Evolutionary conservation across 2,888 invertebrate genomes (phyloP), one percentile per base, ranked within the genome.

Genomic region (Xanthia togata): DNA sequence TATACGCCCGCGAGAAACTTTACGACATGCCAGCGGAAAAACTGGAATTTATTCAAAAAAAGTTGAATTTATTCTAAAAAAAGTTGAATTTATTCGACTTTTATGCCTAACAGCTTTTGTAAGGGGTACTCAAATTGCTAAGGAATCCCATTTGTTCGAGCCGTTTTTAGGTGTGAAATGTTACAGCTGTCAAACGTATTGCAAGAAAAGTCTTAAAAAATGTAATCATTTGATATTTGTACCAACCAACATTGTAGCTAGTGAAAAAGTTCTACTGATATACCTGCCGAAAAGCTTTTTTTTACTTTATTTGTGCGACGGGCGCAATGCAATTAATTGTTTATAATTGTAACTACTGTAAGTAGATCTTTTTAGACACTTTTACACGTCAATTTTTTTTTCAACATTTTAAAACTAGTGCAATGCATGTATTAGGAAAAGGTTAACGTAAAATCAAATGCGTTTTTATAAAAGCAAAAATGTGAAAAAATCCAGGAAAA

Each of bases 11-110:
- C 80, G 78, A 79, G 68, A 88, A 89, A 89, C 78, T 93, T 93
- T 91, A 93, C 87, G 93, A 92, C 79, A 83, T 84, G 87, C 74
- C 88, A 69, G 85, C 86, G 73, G 80, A 59, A 85, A 82, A 77
- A 82, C 38, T 69, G 69, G n/a, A 82, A 82, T 79, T 83, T 82
- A 82, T 81, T 79, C 64, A 0, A 70, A 82, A 83, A 80, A 83
- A 72, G 65, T 75, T 65, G 47, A 84, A 81, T 83, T 81, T 87
- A 83, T 84, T 79, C 70, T 57, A 71, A 83, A n/a, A 83, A 53
- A 81, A 81, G 64, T 78, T 57, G 35, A 83, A 89, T 78, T 84
- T 87, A 84, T 85, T 80, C 81, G 81, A 85, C 76, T 81, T 88
- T 86, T 84, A 84, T 77, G 78, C 83, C 76, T 81, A 84, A 88